A percentile compares a stretch with the other conserved stretches of the same genome.
phyloP scores from a whole-genome alignment of 2,113 vertebrate genomes.

The Scomber colias region DNA sequence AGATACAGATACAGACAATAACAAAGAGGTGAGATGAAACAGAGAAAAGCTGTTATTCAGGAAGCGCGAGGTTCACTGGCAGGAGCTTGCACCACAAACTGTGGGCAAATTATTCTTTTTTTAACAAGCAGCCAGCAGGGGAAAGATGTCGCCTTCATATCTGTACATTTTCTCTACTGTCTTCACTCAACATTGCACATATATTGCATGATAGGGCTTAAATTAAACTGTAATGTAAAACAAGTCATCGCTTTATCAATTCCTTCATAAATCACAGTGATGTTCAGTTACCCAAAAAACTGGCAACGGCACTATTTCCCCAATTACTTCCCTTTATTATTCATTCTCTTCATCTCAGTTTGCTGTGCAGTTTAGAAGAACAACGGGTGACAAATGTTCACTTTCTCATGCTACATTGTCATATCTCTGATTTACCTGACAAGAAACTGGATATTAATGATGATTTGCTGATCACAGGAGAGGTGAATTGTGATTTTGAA shows the following conservation, averaged over 20 bases:
- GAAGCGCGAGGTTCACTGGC: slow-evolving; percentile 17
- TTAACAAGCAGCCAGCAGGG: not conserved
- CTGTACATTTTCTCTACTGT: not conserved
- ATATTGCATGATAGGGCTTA: not conserved
- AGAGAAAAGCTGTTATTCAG: slow-evolving; percentile 38
- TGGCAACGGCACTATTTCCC: not conserved
- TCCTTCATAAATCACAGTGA: not conserved
- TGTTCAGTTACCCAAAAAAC: not conserved
- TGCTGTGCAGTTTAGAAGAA: not conserved
- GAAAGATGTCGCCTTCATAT: not conserved
- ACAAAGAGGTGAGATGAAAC: slow-evolving; percentile 65
- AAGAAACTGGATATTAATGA: not conserved
- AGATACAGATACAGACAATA: slow-evolving; percentile 37
- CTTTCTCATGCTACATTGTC: not conserved
- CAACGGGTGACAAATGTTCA: not conserved
- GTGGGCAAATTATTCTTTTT: slow-evolving; percentile 30
- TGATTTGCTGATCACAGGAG: not conserved
- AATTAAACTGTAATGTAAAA: slow-evolving; percentile 6
- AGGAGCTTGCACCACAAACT: slow-evolving; percentile 10
- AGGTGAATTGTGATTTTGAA: too few species aligned
- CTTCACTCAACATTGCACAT: not conserved
- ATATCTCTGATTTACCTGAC: not conserved
- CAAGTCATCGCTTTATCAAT: not conserved
- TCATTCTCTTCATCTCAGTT: not conserved
- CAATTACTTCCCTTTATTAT: not conserved